Evolutionary conservation across 2,888 invertebrate genomes (phyloP).

Genomic region (Oligia fasciuncula): DNA sequence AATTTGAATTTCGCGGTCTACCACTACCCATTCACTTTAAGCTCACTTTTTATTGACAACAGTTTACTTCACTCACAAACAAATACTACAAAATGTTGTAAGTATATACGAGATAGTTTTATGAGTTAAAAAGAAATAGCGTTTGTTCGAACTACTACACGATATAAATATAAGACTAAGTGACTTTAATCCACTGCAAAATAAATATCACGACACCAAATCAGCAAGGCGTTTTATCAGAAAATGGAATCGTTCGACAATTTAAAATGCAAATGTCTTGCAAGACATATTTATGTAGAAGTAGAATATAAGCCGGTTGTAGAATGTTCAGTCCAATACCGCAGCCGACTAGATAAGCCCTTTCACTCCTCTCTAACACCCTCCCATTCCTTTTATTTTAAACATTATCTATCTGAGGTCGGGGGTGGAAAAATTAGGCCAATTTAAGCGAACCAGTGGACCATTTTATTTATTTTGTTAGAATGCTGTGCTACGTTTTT

Average conservation of each 20-base stretch:
- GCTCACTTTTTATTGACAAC: background rate
- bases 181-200: slow-evolving; percentile 39
- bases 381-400: slow-evolving; percentile 74
- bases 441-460: slow-evolving; percentile 53
- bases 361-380: slow-evolving; percentile 65
- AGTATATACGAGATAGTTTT: background rate
- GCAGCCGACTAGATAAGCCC: slow-evolving; percentile 80
- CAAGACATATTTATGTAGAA: slow-evolving; percentile 68
- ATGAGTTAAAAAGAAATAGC: background rate
- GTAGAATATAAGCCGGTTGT: slow-evolving; percentile 71
- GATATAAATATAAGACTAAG: slow-evolving; percentile 22
- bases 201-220: slow-evolving; percentile 49
- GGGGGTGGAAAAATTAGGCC: slow-evolving; percentile 66
- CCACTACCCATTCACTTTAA: too few species aligned
- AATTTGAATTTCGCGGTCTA: too few species aligned
- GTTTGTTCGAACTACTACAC: slow-evolving; percentile 8
- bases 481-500: slow-evolving; percentile 47
- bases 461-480: slow-evolving; percentile 62
- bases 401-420: slow-evolving; percentile 76
- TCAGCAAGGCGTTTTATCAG: slow-evolving; percentile 63
- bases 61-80: background rate
- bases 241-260: slow-evolving; percentile 64
- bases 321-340: slow-evolving; percentile 71
- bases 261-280: slow-evolving; percentile 62
- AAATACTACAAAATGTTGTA: background rate